Conservation (phyloP, 2,797 vertebrate genomes). For the Anguilla pacifica region DNA sequence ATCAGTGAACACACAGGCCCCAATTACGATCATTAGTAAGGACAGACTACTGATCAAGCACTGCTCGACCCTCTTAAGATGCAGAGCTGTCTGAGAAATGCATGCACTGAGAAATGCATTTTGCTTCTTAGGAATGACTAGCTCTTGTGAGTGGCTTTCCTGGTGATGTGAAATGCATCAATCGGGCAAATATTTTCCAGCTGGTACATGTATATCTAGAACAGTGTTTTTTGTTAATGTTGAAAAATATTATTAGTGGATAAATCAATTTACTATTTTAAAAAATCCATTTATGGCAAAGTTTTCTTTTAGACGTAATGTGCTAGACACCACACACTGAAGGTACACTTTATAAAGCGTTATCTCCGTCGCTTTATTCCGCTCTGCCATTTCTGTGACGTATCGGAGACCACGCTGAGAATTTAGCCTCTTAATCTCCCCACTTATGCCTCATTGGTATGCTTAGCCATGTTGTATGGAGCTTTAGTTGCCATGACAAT, state of each 20-base stretch:
- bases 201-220: too few relatives aligned
- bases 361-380: not conserved
- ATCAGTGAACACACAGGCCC: not conserved
- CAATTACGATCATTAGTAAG: not conserved
- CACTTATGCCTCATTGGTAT: slow-evolving; percentile 10
- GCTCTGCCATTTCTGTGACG: not conserved
- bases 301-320: too few relatives aligned
- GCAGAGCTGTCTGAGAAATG: not conserved
- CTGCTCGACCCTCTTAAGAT: not conserved
- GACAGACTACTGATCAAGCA: not conserved
- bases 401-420: not conserved
- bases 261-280: too few relatives aligned
- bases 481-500: slow-evolving; percentile 13
- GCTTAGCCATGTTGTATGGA: not conserved
- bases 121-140: too few relatives aligned
- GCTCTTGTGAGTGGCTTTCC: too few relatives aligned
- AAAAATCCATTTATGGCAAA: too few relatives aligned
- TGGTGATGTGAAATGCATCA: too few relatives aligned
- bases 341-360: not conserved
- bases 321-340: not conserved
- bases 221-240: too few relatives aligned
- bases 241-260: too few relatives aligned
- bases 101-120: too few relatives aligned
- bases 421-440: not conserved
- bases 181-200: too few relatives aligned